phyloP scores from a whole-genome alignment of 2,888 invertebrate species.

The Mayetiola destructor region DNA sequence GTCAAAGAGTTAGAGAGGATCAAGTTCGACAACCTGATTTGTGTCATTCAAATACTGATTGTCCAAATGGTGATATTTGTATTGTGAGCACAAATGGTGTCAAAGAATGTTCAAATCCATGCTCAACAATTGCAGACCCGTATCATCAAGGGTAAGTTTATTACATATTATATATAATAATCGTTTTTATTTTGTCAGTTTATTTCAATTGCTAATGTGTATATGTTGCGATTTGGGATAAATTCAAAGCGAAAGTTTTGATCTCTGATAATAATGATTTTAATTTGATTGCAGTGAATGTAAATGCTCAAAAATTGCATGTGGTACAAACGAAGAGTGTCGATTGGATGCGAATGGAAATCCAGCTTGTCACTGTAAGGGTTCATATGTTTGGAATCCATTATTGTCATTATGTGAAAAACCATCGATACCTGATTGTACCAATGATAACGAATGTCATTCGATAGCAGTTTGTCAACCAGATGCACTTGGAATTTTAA shows the following conservation, averaged over 20 bases:
- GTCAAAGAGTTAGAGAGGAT: slow-evolving; percentile 48
- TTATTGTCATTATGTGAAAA: slow-evolving; percentile 68
- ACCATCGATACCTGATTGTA: slow-evolving; percentile 73
- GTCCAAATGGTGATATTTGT: slow-evolving; percentile 55
- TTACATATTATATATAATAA: too few relatives aligned
- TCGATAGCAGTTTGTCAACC: slow-evolving; percentile 56
- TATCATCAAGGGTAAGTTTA: too few relatives aligned
- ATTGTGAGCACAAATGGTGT: slow-evolving; percentile 45
- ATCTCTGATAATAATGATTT: too few relatives aligned
- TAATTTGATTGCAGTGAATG: too few relatives aligned
- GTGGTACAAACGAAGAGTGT: slow-evolving; percentile 71
- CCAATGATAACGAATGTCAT: slow-evolving; percentile 53
- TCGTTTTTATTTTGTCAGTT: too few relatives aligned
- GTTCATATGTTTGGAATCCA: slow-evolving; percentile 71
- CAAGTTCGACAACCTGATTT: slow-evolving; percentile 40
- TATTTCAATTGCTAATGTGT: too few relatives aligned
- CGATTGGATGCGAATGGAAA: slow-evolving; percentile 48
- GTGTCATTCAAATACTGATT: slow-evolving; percentile 57
- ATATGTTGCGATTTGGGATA: too few relatives aligned
- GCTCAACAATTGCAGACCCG: slow-evolving; percentile 64
- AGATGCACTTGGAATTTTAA: slow-evolving; percentile 72
- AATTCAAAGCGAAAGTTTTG: too few relatives aligned
- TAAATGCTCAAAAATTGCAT: slow-evolving; percentile 65
- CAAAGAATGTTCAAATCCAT: slow-evolving; percentile 61
- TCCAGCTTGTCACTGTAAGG: slow-evolving; percentile 66